Percentiles rank a stretch among this genome's conserved stretches.
phyloP scores from a whole-genome alignment of 1,140 invertebrate species.

The Orchesella cincta region DNA sequence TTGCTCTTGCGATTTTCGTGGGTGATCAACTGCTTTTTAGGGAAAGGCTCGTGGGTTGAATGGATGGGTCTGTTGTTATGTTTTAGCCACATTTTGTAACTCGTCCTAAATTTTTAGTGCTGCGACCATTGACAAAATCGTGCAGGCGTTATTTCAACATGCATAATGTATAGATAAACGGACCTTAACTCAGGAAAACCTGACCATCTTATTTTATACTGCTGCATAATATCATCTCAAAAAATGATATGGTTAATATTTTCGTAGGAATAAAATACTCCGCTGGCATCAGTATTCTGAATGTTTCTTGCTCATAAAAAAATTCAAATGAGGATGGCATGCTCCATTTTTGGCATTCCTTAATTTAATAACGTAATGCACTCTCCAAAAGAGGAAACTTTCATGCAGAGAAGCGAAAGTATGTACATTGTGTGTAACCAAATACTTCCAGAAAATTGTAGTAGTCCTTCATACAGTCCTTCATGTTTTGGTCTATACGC shows the following conservation, averaged over 20 bases:
- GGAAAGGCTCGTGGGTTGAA: not conserved
- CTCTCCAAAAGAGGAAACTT: not conserved
- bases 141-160: not conserved
- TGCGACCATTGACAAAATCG: no score
- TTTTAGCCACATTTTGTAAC: no score
- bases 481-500: no score
- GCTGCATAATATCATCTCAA: not conserved
- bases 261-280: no score
- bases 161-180: not conserved
- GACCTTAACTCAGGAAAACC: not conserved
- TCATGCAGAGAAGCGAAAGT: not conserved
- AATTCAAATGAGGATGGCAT: not conserved
- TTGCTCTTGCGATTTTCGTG: no score
- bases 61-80: no score
- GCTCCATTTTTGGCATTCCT: not conserved
- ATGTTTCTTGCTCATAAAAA: not conserved
- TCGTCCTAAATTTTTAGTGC: no score
- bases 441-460: no score
- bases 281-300: not conserved
- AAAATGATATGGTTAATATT: no score
- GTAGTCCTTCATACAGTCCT: no score
- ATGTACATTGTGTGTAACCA: not conserved
- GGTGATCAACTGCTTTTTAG: not conserved
- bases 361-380: not conserved
- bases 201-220: not conserved